Conservation (phyloP, 2,113 vertebrate genomes). For the Tonatia bakeri region DNA sequence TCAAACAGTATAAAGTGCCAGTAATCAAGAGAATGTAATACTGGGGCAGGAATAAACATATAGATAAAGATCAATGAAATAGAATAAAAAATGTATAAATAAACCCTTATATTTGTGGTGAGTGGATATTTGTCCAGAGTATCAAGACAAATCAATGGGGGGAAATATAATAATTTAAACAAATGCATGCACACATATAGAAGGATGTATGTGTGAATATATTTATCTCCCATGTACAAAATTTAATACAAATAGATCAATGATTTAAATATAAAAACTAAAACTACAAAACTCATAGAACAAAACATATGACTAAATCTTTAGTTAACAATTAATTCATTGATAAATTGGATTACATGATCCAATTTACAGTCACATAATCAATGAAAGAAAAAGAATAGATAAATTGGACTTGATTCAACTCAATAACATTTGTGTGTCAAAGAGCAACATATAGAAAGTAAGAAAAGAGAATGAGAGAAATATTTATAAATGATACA, state of each 20-base stretch:
- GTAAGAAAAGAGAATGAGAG: neutral
- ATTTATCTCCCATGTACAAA: neutral
- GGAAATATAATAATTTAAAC: neutral
- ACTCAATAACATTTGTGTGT: neutral
- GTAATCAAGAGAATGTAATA: neutral
- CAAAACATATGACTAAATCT: neutral
- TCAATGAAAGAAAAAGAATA: neutral
- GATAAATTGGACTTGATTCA: neutral
- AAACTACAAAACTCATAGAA: neutral
- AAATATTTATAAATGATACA: neutral
- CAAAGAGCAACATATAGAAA: neutral
- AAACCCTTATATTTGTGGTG: neutral
- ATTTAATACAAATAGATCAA: neutral
- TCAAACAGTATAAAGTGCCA: neutral
- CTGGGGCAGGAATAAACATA: neutral
- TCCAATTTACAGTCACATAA: neutral
- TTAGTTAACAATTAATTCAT: neutral
- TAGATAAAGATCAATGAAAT: neutral
- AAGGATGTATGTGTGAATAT: neutral
- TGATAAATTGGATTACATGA: too few species aligned
- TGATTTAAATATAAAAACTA: neutral
- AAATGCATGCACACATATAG: neutral
- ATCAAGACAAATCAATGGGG: neutral
- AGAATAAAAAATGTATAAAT: neutral
- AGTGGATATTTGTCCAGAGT: neutral